Evolutionary conservation across 2,888 invertebrate species (phyloP).

Genomic region (Cephus spinipes): DNA sequence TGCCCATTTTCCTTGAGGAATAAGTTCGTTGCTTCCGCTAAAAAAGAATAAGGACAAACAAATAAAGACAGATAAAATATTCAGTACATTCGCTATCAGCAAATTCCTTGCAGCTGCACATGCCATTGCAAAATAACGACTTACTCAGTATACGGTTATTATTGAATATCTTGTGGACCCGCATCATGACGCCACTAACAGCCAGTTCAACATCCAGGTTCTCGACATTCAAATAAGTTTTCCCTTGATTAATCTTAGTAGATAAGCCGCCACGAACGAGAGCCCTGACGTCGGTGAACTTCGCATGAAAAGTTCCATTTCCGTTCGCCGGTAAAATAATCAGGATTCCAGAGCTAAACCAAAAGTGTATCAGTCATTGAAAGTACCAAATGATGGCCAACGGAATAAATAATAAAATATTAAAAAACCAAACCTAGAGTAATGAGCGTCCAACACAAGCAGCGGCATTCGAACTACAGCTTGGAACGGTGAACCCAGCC

Average conservation of each 20-base stretch:
- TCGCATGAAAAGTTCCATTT: constrained; percentile 76
- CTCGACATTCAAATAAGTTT: constrained; percentile 74
- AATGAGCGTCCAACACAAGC: constrained; percentile 74
- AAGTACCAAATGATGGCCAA: not conserved
- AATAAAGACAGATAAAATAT: constrained; percentile 5
- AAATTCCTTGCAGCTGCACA: not conserved
- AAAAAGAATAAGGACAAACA: constrained; percentile 31
- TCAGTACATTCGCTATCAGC: not conserved
- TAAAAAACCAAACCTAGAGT: constrained; percentile 65
- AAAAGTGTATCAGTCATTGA: not conserved
- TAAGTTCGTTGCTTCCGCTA: constrained; percentile 79
- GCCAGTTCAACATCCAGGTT: constrained; percentile 72
- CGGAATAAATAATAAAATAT: constrained; percentile 4
- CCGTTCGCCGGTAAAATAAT: constrained; percentile 79
- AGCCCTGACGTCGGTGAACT: constrained; percentile 73
- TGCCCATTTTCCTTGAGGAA: constrained; percentile 78
- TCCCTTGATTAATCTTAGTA: constrained; percentile 62
- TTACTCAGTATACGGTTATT: constrained; percentile 78
- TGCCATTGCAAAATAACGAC: constrained; percentile 46
- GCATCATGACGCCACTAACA: constrained; percentile 74
- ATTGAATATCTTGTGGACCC: constrained; percentile 76
- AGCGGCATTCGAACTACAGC: constrained; percentile 75
- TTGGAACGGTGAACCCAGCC: constrained; percentile 75
- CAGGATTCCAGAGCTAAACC: constrained; percentile 73
- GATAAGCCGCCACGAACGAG: constrained; percentile 73